Conservation (phyloP, 2,888 invertebrate species). For the Phyllotreta striolata region DNA sequence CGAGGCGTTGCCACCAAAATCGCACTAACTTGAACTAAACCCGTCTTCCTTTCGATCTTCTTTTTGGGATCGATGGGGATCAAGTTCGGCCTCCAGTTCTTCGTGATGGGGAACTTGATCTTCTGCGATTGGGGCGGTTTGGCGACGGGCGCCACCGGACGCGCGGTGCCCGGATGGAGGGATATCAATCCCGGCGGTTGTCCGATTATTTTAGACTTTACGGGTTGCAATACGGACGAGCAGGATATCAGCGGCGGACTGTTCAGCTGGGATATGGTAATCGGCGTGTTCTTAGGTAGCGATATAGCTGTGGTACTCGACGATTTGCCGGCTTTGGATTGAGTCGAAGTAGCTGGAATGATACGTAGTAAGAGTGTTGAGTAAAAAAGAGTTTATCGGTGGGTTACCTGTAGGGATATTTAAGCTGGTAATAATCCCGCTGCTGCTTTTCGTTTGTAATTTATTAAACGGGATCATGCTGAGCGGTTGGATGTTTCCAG, state of each 20-base stretch:
- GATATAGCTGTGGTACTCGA: slow-evolving; percentile 35
- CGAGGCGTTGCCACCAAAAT: too few relatives aligned
- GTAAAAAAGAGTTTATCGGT: slow-evolving; percentile 1
- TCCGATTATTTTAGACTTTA: slow-evolving; percentile 42
- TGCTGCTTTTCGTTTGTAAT: slow-evolving; percentile 49
- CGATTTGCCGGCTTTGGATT: slow-evolving; percentile 30
- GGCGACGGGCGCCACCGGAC: slow-evolving; percentile 53
- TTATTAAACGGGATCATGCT: slow-evolving; percentile 56
- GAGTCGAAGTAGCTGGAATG: slow-evolving; percentile 35
- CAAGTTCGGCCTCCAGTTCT: slow-evolving; percentile 76
- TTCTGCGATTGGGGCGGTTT: slow-evolving; percentile 58
- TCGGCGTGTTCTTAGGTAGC: slow-evolving; percentile 54
- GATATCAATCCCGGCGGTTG: slow-evolving; percentile 59
- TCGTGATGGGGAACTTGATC: slow-evolving; percentile 65
- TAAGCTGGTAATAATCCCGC: slow-evolving; percentile 1
- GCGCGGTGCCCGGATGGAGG: slow-evolving; percentile 54
- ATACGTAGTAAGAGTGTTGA: slow-evolving; percentile 3
- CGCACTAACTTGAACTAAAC: slow-evolving; percentile 70
- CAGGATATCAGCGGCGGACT: slow-evolving; percentile 50
- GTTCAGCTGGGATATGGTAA: slow-evolving; percentile 57
- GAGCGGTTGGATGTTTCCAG: slow-evolving; percentile 54
- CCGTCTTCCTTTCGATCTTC: slow-evolving; percentile 61
- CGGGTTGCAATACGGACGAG: slow-evolving; percentile 35
- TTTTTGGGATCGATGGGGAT: slow-evolving; percentile 68
- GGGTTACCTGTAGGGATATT: slow-evolving; percentile 26